phyloP scores from a whole-genome alignment of 2,113 vertebrate genomes.

The Ivindomyrus marchei region DNA sequence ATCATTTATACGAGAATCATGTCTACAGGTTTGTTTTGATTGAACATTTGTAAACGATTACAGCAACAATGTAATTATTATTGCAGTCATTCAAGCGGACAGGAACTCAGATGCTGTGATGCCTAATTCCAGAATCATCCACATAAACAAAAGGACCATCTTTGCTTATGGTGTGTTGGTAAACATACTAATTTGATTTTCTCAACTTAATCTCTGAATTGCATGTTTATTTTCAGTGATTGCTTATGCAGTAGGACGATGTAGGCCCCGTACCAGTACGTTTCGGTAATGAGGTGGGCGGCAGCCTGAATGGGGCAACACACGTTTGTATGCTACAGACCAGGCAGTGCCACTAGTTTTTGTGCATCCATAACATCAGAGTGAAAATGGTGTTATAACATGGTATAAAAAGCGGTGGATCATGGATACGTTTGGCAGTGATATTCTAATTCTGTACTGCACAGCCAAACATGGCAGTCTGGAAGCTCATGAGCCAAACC shows the following conservation, averaged over 20 bases:
- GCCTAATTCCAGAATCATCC: constrained; percentile 66
- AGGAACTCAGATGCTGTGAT: constrained; percentile 63
- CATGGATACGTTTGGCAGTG: background rate
- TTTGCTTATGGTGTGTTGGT: background rate
- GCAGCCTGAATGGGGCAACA: background rate
- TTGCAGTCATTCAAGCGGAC: constrained; percentile 51
- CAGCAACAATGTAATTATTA: background rate
- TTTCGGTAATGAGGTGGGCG: background rate
- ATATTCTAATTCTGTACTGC: background rate
- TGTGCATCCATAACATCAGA: background rate
- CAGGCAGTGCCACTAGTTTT: background rate
- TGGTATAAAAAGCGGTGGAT: background rate
- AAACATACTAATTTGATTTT: background rate
- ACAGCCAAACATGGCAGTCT: background rate
- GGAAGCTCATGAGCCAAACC: background rate
- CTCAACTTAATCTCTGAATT: background rate
- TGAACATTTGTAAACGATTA: background rate
- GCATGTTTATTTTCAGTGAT: background rate
- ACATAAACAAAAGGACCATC: constrained; percentile 68
- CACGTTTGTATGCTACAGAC: background rate
- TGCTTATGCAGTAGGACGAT: background rate
- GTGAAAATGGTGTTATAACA: background rate
- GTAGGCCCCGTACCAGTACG: background rate
- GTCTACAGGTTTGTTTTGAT: background rate
- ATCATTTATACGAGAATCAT: background rate